Percentiles rank a stretch among this genome's conserved stretches.
These are phyloP conservation scores for Gasterosteus nipponicus DNA, from an alignment of 2,113 vertebrate species.

Conservation along the genomic window DNA sequence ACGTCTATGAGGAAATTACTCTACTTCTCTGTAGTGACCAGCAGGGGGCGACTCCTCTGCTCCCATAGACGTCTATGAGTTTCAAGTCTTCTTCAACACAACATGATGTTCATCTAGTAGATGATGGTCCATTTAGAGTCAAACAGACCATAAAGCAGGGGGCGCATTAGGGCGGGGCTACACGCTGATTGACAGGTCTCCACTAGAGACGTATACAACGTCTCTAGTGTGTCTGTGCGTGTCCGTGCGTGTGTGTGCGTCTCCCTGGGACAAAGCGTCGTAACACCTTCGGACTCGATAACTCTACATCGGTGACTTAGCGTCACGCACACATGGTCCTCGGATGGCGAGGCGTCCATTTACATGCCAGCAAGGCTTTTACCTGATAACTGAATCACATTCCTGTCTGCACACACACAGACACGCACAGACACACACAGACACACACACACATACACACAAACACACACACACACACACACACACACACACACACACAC, in stretches of 20 bases:
- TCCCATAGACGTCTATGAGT: no score
- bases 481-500: neutral
- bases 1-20: no score
- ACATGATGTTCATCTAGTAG: no score
- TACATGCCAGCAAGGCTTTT: conserved; percentile 67
- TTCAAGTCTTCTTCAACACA: no score
- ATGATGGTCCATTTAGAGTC: no score
- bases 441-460: neutral
- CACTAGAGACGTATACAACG: no score
- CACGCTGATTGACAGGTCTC: no score
- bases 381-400: conserved; percentile 63
- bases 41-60: no score
- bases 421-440: no score
- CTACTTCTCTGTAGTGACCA: no score
- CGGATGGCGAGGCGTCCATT: conserved; percentile 53
- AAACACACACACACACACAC: neutral
- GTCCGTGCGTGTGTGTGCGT: neutral
- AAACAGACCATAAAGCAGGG: no score
- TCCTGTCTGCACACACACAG: conserved; percentile 31
- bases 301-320: conserved; percentile 7
- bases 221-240: neutral
- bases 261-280: conserved; percentile 9
- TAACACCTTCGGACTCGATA: conserved; percentile 16
- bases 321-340: conserved; percentile 30
- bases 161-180: no score